Percentiles rank a stretch among this genome's conserved stretches.
Evolutionary conservation across 2,113 vertebrate genomes (phyloP).

Genomic region (Centropristis striata): DNA sequence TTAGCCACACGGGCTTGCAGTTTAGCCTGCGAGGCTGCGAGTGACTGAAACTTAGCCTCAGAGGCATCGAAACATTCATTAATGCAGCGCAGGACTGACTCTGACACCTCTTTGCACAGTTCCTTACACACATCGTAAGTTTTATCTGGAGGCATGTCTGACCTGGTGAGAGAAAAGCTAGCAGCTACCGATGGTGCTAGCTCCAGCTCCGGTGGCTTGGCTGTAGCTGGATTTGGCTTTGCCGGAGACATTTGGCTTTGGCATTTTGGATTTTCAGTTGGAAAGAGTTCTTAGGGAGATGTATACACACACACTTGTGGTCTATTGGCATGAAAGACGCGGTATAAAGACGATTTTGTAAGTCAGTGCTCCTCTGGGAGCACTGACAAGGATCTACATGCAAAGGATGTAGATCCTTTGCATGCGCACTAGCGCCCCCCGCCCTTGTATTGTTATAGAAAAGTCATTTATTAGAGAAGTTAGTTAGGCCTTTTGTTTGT

Average conservation of each 20-base stretch:
- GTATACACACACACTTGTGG: not conserved
- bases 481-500: no score
- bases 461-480: no score
- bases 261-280: not conserved
- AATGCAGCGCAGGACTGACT: constrained; percentile 11
- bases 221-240: not conserved
- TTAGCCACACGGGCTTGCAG: not conserved
- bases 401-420: no score
- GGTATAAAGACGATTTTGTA: not conserved
- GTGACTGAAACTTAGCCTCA: constrained; percentile 7
- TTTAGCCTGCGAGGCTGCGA: not conserved
- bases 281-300: not conserved
- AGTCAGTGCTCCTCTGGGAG: no score
- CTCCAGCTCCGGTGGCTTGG: not conserved
- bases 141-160: not conserved
- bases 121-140: not conserved
- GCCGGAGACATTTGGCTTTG: not conserved
- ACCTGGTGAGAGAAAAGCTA: not conserved
- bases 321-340: not conserved
- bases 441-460: no score
- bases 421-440: no score
- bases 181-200: not conserved
- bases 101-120: constrained; percentile 4
- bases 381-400: no score
- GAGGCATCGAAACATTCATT: not conserved